Evolutionary conservation across 2,113 vertebrate genomes (phyloP), one percentile per base, ranked within the genome.

Genomic region (Archocentrus centrarchus): DNA sequence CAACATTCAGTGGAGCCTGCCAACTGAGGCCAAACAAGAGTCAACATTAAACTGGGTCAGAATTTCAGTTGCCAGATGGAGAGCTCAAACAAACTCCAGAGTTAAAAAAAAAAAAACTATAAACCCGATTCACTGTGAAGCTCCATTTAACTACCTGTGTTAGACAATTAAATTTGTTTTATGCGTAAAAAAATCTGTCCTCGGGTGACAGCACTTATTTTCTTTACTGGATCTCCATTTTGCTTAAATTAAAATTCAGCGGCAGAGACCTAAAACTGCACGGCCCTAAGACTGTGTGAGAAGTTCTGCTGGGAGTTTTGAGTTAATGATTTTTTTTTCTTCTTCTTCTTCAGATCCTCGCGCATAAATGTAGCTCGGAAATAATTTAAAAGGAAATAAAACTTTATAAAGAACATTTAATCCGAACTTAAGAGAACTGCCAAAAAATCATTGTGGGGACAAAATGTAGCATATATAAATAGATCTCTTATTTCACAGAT

Each of bases 161-260:
- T 35, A 30, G 18, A 58, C 39, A 13, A 20, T 75, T 79, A 27
- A 0, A 76, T 64, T 68, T 59, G 77, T 81, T 20, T 59, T 75
- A 11, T 2, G 7, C 63, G 64, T 55, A 20, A 79, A 35, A 24
- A 24, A 24, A 24, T 85, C 75, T 22, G 32, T 79, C 81, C 79
- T 27, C 39, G 3, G 58, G 89, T 27, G 13, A 63, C n/a, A 37
- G 13, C 9, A 14, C 41, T 77, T 8, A 0, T 60, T 27, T 30
- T 35, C 0, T 27, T 76, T 80, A 63, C 73, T 76, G 22, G 47
- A 82, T 84, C 75, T 63, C 81, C 27, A 60, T 87, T 89, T 44
- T 64, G 41, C 80, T 81, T 84, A 81, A 63, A 90, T 90, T 91
- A 91, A 83, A 87, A 32, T 79, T 84, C 75, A 79, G 63, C 55